Conservation (phyloP, 2,888 invertebrate genomes). For the Norana najaformis region DNA sequence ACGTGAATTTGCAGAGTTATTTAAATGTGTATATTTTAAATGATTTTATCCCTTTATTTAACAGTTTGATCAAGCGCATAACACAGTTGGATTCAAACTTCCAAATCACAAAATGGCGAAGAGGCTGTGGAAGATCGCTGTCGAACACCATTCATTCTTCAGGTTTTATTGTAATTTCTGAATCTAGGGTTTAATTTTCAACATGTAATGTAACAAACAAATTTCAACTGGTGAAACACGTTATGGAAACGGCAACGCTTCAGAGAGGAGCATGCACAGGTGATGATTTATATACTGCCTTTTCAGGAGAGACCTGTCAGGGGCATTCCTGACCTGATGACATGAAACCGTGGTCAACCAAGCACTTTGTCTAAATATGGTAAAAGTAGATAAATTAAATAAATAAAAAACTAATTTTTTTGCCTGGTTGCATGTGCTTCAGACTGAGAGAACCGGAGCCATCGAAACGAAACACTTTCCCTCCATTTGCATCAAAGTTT, state of each 20-base stretch:
- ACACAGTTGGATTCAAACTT: slow-evolving; percentile 92
- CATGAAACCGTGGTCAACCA: no score
- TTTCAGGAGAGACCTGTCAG: no score
- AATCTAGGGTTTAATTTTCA: background rate
- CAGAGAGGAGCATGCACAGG: no score
- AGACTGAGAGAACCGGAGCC: slow-evolving; percentile 85
- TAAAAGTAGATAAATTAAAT: no score
- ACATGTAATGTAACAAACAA: background rate
- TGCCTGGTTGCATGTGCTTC: background rate
- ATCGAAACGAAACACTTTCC: slow-evolving; percentile 65
- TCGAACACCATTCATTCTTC: slow-evolving; percentile 99
- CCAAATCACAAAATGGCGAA: slow-evolving; percentile 93
- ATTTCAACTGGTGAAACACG: no score
- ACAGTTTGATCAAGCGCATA: slow-evolving; percentile 88
- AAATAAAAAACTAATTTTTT: background rate
- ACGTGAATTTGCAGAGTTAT: background rate
- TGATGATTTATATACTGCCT: background rate
- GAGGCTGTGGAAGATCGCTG: slow-evolving; percentile 96
- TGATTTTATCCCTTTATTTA: background rate
- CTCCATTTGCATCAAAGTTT: slow-evolving; percentile 75
- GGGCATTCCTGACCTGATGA: no score
- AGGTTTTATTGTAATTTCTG: slow-evolving; percentile 63
- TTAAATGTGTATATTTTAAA: background rate
- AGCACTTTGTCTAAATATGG: no score
- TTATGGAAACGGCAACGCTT: no score